These are phyloP conservation scores for Eupithecia pulchellata DNA, from an alignment of 2,888 invertebrate genomes.

Conservation along the genomic window DNA sequence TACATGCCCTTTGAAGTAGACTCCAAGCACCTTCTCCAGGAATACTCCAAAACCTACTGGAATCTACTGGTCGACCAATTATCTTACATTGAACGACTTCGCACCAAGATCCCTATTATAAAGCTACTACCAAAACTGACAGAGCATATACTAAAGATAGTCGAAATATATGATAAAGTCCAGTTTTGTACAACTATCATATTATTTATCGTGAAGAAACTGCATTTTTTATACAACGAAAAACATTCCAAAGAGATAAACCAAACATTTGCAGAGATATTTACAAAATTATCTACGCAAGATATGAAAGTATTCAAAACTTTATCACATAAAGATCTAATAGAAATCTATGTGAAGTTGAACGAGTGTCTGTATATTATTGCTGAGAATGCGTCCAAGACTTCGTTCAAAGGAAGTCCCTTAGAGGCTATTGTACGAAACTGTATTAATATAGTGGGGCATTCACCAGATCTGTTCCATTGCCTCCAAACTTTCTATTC, in stretches of 20 bases:
- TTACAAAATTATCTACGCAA: constrained; percentile 55
- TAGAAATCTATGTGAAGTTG: constrained; percentile 66
- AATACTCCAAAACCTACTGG: constrained; percentile 75
- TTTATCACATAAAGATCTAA: constrained; percentile 43
- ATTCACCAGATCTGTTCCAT: constrained; percentile 60
- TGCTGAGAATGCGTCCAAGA: constrained; percentile 63
- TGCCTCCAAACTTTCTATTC: constrained; percentile 69
- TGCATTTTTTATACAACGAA: constrained; percentile 63
- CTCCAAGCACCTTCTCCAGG: constrained; percentile 55
- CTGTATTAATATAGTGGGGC: constrained; percentile 57
- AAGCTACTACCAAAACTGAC: constrained; percentile 67
- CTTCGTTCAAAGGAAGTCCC: constrained; percentile 53
- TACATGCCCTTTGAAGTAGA: constrained; percentile 72
- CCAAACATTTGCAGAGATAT: constrained; percentile 55
- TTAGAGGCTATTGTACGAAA: constrained; percentile 53
- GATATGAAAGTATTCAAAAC: constrained; percentile 57
- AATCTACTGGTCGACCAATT: constrained; percentile 69
- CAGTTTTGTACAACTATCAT: constrained; percentile 64
- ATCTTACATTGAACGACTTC: constrained; percentile 65
- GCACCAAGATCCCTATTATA: constrained; percentile 54
- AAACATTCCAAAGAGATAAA: constrained; percentile 56
- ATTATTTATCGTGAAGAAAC: constrained; percentile 66
- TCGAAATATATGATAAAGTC: constrained; percentile 63
- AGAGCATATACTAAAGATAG: constrained; percentile 62
- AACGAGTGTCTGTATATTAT: constrained; percentile 69